Conservation (phyloP, 2,888 invertebrate genomes). For the Calameuta idolon region DNA sequence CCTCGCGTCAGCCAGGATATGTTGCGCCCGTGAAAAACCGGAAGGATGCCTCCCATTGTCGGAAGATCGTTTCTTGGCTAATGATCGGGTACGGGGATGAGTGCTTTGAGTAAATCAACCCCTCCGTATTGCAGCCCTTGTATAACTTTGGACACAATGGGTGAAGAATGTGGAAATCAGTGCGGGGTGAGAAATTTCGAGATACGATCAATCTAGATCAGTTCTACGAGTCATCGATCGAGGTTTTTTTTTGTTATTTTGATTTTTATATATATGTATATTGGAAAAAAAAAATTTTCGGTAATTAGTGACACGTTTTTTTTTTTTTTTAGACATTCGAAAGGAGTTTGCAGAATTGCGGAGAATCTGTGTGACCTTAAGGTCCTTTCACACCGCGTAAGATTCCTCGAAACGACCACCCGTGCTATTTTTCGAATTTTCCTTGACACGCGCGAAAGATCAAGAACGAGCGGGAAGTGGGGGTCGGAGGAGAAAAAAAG, state of each 20-base stretch:
- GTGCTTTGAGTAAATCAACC: not conserved
- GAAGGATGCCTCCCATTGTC: conserved; percentile 38
- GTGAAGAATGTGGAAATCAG: not conserved
- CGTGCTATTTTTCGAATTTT: not conserved
- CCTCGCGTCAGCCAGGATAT: not conserved
- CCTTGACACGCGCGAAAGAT: not conserved
- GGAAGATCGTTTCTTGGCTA: conserved; percentile 4
- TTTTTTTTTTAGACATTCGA: not conserved
- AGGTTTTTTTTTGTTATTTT: not conserved
- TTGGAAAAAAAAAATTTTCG: not conserved
- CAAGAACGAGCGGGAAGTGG: not conserved
- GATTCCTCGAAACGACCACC: not conserved
- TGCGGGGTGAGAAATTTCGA: not conserved
- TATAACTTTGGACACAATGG: not conserved
- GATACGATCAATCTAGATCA: not conserved
- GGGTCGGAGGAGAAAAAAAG: not conserved
- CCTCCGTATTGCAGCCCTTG: not conserved
- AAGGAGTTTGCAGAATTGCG: not conserved
- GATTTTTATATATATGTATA: not conserved
- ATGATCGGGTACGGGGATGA: not conserved
- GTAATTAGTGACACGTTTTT: not conserved
- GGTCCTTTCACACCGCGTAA: not conserved
- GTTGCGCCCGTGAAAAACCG: conserved; percentile 36
- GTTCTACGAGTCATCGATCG: not conserved
- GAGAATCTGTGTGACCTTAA: not conserved